Base-by-base conservation (phyloP, 1,140 invertebrate species). In the Bombus difficillimus region DNA sequence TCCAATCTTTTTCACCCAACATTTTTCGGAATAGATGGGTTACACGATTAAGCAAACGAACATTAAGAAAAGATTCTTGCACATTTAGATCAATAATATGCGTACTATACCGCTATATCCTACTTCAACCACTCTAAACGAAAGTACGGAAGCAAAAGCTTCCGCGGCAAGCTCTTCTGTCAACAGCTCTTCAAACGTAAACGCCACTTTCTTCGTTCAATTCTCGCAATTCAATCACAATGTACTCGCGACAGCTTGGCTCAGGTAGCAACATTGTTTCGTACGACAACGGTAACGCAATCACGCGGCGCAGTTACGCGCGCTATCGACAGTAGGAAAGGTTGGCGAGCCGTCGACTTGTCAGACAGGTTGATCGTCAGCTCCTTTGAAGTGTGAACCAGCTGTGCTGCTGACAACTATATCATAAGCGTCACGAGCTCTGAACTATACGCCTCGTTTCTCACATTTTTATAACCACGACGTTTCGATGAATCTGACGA, bases 291-390 rank as follows among this genome's bases (percentile, higher is more conserved):
- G 39, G n/a, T 64, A 43, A 78, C 39, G 39, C n/a, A 62, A 81
- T 73, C 53, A 12, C 15, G n/a, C 39, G 10, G n/a, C 13, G 57
- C 15, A 25, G 41, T 79, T 77, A 57, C 47, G 34, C 74, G n/a
- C 25, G 22, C 22, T 37, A 57, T 57, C 37, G 75, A 41, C 47
- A 72, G 76, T 84, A 72, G 82, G 62, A 62, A 66, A 84, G 82
- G 53, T 25, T 15, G 47, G 47, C 32, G 12, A n/a, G 39, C 37
- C 25, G n/a, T 59, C 25, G 37, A 72, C 66, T 43, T 41, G 75
- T 84, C 82, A 79, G 82, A 84, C 82, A 62, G 37, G 75, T 72
- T 66, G 64, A 39, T 37, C 47, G 66, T 71, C 82, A 71, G 75
- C 37, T 71, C 25, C 75, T 53, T 72, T 71, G 37, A 71, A 79